Conservation (phyloP, 2,113 vertebrate species). For the Ia io region DNA sequence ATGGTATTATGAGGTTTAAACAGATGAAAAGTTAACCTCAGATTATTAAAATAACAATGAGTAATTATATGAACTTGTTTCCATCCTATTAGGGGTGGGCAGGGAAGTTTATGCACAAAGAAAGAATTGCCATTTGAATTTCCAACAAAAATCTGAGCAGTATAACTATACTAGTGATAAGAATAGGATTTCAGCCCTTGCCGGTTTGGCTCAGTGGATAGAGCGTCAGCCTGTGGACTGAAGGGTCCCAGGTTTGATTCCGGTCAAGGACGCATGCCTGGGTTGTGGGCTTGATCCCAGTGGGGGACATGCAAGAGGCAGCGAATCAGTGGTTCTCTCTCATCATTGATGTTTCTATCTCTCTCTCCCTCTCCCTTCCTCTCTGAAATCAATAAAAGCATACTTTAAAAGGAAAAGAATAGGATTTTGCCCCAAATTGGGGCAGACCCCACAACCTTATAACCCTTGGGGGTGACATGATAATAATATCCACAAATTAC, state of each 20-base stretch:
- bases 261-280: no score
- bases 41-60: conserved; percentile 7
- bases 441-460: not conserved
- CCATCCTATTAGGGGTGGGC: not conserved
- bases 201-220: no score
- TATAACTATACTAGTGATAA: not conserved
- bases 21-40: not conserved
- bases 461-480: not conserved
- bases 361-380: no score
- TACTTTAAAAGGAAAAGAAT: not conserved
- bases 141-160: not conserved
- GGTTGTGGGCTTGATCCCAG: no score
- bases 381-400: no score
- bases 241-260: no score
- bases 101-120: not conserved
- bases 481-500: not conserved
- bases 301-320: no score
- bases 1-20: not conserved
- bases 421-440: not conserved
- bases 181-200: not conserved
- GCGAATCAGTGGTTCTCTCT: no score
- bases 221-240: no score
- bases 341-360: no score
- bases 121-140: not conserved
- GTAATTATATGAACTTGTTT: not conserved